Base-by-base conservation (phyloP, 2,888 invertebrate genomes). In the Eilema caniola region DNA sequence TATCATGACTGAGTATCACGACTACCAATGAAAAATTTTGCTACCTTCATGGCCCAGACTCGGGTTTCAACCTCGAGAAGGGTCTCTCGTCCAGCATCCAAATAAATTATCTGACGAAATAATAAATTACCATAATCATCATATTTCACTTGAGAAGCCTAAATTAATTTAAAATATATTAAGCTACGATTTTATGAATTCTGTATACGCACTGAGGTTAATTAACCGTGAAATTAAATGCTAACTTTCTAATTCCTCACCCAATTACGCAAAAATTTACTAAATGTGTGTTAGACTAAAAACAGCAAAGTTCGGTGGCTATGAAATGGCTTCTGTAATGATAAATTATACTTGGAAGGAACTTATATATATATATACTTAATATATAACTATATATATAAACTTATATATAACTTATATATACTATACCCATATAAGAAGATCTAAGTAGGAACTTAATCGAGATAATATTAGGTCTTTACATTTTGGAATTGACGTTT, bases 181-280 rank as follows among this genome's bases (percentile, higher is more conserved):
- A 47, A 14, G 11, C 12, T 41, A 63, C 20, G 47, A 62, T 47
- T 64, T 47, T 28, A 47, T 24, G 47, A 28, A 41, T 64, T 28
- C 28, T 10, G 16, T 37, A 24, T 62, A 24, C 62, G 16, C 16
- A 62, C 37, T 16, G 47, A 64, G 25, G n/a, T 47, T 64, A 64
- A 64, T 47, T 28, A 47, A 53, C 47, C 63, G 47, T n/a, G 63
- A 64, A 64, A 64, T 64, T 20, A 63, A 37, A 63, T 20, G 28
- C n/a, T 64, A 53, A 53, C 47, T 64, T 64, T 24, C 24, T 20
- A 20, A 28, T 28, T 2, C 4, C 63, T 25, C 25, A 47, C 12
- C 47, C n/a, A 64, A n/a, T n/a, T 53, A 53, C 41, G 28, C 1
- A 37, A 41, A 62, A 41, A 7, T 8, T 24, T 23, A 24, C 3